phyloP scores from a whole-genome alignment of 2,113 vertebrate species.

The Puffinus mauretanicus region DNA sequence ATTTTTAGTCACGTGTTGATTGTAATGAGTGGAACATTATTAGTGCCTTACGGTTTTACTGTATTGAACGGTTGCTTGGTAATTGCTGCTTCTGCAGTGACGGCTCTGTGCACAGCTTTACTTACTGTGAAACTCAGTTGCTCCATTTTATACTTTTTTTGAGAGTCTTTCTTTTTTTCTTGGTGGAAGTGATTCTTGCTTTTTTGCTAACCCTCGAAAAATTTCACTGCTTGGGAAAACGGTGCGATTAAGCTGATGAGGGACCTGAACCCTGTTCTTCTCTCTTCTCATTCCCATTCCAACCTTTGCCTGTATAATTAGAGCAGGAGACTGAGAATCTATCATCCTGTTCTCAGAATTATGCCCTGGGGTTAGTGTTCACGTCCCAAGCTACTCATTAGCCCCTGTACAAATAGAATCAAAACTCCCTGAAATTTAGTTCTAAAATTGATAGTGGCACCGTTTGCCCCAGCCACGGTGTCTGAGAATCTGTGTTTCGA shows the following conservation, averaged over 20 bases:
- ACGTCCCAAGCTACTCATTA: slow-evolving; percentile 45
- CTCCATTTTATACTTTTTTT: neutral
- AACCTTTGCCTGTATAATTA: slow-evolving; percentile 39
- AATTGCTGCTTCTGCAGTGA: neutral
- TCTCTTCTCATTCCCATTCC: neutral
- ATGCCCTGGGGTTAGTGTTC: slow-evolving; percentile 14
- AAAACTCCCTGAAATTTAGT: neutral
- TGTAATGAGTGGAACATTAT: neutral
- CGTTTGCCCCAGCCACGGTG: neutral
- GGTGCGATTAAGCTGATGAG: neutral
- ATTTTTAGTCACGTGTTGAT: neutral
- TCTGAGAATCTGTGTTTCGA: slow-evolving; percentile 32
- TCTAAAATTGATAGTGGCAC: neutral
- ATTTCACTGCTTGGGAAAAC: neutral
- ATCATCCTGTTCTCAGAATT: slow-evolving; percentile 20
- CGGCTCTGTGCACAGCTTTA: neutral
- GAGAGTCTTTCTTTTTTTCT: neutral
- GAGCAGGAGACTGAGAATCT: neutral
- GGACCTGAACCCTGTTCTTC: neutral
- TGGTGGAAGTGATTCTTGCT: neutral
- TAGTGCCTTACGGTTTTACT: neutral
- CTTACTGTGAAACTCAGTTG: neutral
- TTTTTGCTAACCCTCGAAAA: neutral
- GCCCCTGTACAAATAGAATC: slow-evolving; percentile 4
- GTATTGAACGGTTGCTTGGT: neutral